Percentiles rank a stretch among this genome's conserved stretches.
Evolutionary conservation across 2,797 vertebrate species (phyloP).

Genomic region (Lophotriccus pileatus): DNA sequence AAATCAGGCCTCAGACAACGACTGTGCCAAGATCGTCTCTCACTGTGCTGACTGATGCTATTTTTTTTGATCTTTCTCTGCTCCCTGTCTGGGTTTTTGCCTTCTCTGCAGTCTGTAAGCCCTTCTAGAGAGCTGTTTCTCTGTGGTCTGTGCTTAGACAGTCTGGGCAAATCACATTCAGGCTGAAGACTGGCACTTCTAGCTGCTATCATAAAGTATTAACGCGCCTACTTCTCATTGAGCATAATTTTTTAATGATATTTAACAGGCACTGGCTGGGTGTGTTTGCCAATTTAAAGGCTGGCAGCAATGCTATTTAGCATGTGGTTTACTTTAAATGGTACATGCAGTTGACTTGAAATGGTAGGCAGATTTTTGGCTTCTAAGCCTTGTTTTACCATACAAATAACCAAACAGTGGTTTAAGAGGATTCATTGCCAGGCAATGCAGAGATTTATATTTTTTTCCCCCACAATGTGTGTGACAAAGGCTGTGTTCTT

Average conservation of each 20-base stretch:
- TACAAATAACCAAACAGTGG: background rate
- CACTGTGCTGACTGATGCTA: rapidly evolving
- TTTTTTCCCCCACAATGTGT: background rate
- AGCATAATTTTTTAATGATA: conserved; percentile 4
- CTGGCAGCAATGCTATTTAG: background rate
- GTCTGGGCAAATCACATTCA: background rate
- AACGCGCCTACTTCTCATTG: background rate
- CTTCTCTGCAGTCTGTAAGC: background rate
- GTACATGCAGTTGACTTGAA: background rate
- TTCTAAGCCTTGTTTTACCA: background rate
- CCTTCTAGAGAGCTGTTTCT: background rate
- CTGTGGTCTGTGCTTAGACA: background rate
- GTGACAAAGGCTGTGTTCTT: background rate
- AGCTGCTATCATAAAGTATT: conserved; percentile 6
- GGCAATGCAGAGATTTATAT: background rate
- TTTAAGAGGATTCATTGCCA: background rate
- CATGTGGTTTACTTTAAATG: background rate
- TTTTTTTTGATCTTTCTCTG: background rate
- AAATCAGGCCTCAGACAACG: background rate
- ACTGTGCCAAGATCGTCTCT: background rate
- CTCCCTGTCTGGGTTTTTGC: background rate
- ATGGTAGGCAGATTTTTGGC: background rate
- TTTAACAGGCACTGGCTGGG: background rate
- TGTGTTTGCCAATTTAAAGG: background rate
- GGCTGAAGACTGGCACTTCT: background rate